These are phyloP conservation scores for Latrodectus geometricus DNA, from an alignment of 1,140 invertebrate species.

Conservation along the genomic window DNA sequence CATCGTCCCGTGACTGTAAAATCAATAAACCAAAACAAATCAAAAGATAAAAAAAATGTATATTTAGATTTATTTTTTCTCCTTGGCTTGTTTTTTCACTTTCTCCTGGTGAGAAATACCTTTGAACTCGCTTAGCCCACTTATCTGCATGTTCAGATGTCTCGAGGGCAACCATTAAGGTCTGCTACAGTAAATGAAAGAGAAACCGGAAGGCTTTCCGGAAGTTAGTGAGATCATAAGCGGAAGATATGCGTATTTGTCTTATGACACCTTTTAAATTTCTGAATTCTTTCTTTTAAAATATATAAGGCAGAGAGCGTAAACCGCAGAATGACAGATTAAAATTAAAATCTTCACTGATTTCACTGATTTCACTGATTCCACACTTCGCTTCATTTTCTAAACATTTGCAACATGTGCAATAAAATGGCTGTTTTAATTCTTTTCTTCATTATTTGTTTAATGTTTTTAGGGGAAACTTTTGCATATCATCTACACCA, in stretches of 20 bases:
- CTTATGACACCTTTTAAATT: too few relatives aligned
- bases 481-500: constrained; percentile 4
- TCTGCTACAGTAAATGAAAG: constrained; percentile 27
- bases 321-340: not conserved
- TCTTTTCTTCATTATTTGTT: not conserved
- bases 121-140: not conserved
- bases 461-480: not conserved
- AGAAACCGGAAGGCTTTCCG: not conserved
- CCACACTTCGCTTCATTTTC: not conserved
- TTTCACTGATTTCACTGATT: not conserved
- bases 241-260: too few relatives aligned
- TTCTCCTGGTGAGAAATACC: too few relatives aligned
- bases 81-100: not conserved
- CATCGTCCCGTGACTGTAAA: not conserved
- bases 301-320: too few relatives aligned
- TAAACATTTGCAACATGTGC: not conserved
- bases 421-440: not conserved
- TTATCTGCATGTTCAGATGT: not conserved
- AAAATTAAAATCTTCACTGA: not conserved
- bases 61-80: constrained; percentile 9
- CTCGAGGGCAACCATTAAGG: not conserved
- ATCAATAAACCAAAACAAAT: not conserved
- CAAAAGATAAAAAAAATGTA: constrained; percentile 15
- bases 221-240: too few relatives aligned
- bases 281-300: too few relatives aligned